Evolutionary conservation across 2,888 invertebrate genomes (phyloP).

Genomic region (Eupithecia dodoneata): DNA sequence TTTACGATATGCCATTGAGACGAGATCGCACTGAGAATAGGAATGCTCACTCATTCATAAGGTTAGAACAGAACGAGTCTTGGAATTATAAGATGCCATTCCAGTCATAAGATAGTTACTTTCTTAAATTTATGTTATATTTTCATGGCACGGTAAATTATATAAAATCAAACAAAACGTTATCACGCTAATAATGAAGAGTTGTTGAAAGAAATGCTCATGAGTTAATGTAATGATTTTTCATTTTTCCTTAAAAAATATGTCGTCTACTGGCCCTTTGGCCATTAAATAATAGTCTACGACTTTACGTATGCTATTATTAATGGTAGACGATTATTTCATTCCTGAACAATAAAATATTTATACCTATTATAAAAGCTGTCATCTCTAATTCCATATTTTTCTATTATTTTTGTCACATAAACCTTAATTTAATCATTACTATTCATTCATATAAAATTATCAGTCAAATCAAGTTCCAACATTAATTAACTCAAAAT

Average conservation of each 20-base stretch:
- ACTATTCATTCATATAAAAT: background rate
- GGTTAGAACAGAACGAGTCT: background rate
- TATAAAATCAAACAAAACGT: background rate
- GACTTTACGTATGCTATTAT: too few species aligned
- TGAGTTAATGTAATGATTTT: background rate
- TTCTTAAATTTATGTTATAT: background rate
- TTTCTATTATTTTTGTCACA: too few species aligned
- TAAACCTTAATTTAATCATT: too few species aligned
- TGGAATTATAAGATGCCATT: background rate
- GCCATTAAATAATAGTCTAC: too few species aligned
- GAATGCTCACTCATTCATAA: background rate
- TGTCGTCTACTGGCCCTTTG: too few species aligned
- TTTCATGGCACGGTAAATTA: too few species aligned
- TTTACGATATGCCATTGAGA: conserved; percentile 77
- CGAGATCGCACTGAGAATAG: conserved; percentile 22
- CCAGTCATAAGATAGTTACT: background rate
- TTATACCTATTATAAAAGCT: too few species aligned
- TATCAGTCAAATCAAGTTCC: background rate
- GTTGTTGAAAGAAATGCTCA: background rate
- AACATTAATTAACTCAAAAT: conserved; percentile 10
- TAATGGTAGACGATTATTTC: background rate
- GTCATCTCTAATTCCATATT: background rate
- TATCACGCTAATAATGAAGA: background rate
- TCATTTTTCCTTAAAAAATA: background rate
- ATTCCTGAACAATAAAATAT: background rate